Percentiles rank a stretch among this genome's conserved stretches.
Conservation (phyloP, 2,888 invertebrate species). For the Cantharis flavilabris region DNA sequence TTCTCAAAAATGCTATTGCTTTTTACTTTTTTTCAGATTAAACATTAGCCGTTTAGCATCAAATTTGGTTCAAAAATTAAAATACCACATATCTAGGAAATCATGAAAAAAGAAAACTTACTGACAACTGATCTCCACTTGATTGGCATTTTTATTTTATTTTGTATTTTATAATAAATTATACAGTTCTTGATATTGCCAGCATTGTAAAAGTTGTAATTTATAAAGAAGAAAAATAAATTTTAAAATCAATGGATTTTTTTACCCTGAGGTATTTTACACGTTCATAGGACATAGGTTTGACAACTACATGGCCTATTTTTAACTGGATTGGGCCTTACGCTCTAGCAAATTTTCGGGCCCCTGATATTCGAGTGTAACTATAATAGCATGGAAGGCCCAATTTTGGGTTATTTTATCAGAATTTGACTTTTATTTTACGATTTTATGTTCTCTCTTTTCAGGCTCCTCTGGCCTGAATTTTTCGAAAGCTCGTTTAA, state of each 20-base stretch:
- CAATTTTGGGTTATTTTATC: no score
- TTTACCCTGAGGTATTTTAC: not conserved
- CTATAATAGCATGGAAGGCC: no score
- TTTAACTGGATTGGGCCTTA: no score
- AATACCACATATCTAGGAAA: not conserved
- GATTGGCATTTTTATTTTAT: not conserved
- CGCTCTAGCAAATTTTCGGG: no score
- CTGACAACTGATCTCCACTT: not conserved
- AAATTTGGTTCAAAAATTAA: constrained; percentile 38
- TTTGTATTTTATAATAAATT: not conserved
- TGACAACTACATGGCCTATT: no score
- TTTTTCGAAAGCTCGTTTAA: no score
- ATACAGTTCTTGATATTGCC: not conserved
- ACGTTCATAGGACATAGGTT: no score
- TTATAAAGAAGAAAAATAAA: not conserved
- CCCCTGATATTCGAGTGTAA: no score
- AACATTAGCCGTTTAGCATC: constrained; percentile 47
- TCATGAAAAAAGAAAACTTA: not conserved
- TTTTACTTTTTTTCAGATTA: constrained; percentile 42
- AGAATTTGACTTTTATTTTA: no score
- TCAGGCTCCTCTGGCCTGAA: no score
- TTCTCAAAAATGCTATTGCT: not conserved
- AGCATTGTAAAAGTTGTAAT: not conserved
- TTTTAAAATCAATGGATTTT: not conserved
- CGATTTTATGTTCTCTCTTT: no score